Base-by-base conservation (phyloP, 2,888 invertebrate species). In the Amaurobius ferox region DNA sequence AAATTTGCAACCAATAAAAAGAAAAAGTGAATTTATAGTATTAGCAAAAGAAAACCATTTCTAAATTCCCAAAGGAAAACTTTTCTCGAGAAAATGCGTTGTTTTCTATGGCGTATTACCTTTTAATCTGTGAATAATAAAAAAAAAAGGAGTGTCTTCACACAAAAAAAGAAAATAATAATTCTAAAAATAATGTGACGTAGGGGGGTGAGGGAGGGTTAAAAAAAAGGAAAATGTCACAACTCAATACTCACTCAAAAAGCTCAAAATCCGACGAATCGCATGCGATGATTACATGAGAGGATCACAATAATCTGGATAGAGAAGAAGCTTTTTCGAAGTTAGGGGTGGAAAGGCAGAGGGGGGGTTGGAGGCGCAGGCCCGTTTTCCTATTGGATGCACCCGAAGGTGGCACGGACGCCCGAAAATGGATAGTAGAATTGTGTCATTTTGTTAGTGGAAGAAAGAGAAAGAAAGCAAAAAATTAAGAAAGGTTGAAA, bases 401-500 rank as follows among this genome's bases (percentile, higher is more conserved):
- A 32, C 64, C 44, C 55, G 80, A 55, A 39, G 66, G 72, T 72
- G 83, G 39, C 48, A 55, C 77, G 39, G 77, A 83, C 71, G 35
- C 48, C 77, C 83, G 77, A 77, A 85, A 85, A 85, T 77, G 76
- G 83, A 35, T 64, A 48, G 68, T 30, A 72, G 83, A 85, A 85
- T 77, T 72, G 83, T 77, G 79, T 64, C 79, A 72, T 79, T 79
- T 79, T 67, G 79, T 71, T 40, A 44, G 74, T 55, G 48, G 26
- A 32, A 44, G 66, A 67, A 26, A 5, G 16, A 28, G 16, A 26
- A 23, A 61, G 29, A 77, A 66, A 73, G 61, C 30, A 85, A 83
- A 81, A 85, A 85, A 85, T 66, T 77, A 55, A 72, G 70, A 35
- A 76, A 83, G 83, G 76, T 78, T 77, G 71, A 77, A 85, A 85